A percentile compares a stretch with the other conserved stretches of the same genome.
phyloP scores from a whole-genome alignment of 2,797 vertebrate species.

The Cyprinella venusta region DNA sequence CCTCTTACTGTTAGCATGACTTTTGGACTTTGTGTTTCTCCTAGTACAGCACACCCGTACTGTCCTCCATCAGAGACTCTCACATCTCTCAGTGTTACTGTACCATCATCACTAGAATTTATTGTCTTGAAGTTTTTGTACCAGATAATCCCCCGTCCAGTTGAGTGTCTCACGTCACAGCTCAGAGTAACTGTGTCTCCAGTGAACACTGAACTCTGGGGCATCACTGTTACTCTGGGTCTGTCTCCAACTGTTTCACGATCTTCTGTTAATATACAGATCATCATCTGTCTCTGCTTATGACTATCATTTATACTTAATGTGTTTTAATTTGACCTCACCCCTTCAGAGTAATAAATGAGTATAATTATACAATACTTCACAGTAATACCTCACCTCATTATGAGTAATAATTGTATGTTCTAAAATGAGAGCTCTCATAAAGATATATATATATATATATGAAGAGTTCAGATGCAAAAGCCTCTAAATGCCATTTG shows the following conservation, averaged over 20 bases:
- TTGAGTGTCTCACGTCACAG: fast-evolving
- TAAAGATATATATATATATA: no score
- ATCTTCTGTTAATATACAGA: not conserved
- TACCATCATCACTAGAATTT: fast-evolving
- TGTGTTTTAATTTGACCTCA: no score
- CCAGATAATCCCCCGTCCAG: fast-evolving
- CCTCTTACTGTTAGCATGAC: not conserved
- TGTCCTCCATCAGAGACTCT: not conserved
- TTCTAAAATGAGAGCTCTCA: not conserved
- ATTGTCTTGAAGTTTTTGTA: fast-evolving
- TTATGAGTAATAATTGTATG: not conserved
- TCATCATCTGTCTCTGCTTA: not conserved
- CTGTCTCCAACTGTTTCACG: not conserved
- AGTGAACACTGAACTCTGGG: conserved; percentile 13
- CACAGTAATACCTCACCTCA: no score
- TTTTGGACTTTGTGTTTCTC: fast-evolving
- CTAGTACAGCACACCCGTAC: fast-evolving
- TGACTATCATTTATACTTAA: not conserved
- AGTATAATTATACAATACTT: no score
- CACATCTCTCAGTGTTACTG: not conserved
- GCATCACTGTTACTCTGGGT: not conserved
- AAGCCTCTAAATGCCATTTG: no score
- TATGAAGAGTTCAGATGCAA: no score
- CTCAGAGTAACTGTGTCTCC: conserved; percentile 24
- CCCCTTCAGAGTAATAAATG: no score